These are phyloP conservation scores for Invenusta paracnida DNA, from an alignment of 2,888 invertebrate genomes.

Conservation along the genomic window DNA sequence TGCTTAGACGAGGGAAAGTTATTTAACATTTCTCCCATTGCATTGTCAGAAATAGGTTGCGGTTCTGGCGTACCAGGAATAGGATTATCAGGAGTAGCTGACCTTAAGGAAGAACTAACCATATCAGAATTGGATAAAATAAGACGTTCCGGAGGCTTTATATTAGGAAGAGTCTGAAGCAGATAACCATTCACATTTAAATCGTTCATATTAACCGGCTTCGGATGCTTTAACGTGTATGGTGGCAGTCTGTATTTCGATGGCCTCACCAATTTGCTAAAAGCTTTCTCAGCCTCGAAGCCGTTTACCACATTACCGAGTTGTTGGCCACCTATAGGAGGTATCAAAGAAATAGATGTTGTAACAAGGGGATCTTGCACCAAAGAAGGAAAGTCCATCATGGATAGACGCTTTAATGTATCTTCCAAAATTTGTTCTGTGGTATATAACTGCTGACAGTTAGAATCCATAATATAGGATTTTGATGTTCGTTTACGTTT, in stretches of 20 bases:
- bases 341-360: background rate
- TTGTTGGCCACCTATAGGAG: background rate
- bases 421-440: background rate
- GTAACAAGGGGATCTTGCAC: conserved; percentile 9
- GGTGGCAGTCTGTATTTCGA: background rate
- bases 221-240: background rate
- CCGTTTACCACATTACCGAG: background rate
- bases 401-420: background rate
- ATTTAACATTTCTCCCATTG: background rate
- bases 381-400: background rate
- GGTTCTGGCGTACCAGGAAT: conserved; percentile 12
- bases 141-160: background rate
- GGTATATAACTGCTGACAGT: background rate
- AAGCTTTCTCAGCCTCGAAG: background rate
- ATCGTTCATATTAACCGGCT: background rate
- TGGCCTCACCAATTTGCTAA: background rate
- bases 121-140: background rate
- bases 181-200: background rate
- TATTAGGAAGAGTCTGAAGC: background rate
- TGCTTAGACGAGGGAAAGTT: background rate
- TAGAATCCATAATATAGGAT: background rate
- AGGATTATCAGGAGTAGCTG: background rate
- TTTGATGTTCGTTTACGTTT: background rate
- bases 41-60: background rate
- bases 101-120: background rate